A percentile compares a stretch with the other conserved stretches of the same genome.
Conservation (phyloP, 2,797 vertebrate species). For the Scomberomorus guttatus region DNA sequence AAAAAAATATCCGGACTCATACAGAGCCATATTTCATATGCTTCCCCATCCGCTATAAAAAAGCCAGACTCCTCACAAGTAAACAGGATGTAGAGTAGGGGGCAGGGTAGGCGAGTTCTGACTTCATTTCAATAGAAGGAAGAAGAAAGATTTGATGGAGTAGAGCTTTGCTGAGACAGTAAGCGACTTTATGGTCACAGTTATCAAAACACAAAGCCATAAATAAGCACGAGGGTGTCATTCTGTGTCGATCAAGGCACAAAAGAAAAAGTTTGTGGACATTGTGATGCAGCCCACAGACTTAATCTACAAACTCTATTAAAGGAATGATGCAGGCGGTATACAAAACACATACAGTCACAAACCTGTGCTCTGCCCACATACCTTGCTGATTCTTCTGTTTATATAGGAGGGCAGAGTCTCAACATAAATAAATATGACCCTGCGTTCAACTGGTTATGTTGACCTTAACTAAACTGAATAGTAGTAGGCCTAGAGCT, state of each 20-base stretch:
- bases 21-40: slow-evolving; percentile 52
- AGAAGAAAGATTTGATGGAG: slow-evolving; percentile 51
- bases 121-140: slow-evolving; percentile 73
- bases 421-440: slow-evolving; percentile 23
- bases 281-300: slow-evolving; percentile 15
- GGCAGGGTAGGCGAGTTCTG: slow-evolving; percentile 10
- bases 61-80: slow-evolving; percentile 50
- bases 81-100: slow-evolving; percentile 80
- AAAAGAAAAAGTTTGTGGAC: slow-evolving; percentile 17
- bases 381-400: slow-evolving; percentile 33
- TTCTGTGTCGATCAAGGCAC: background rate
- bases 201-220: slow-evolving; percentile 29
- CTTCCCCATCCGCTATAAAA: slow-evolving; percentile 66
- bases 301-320: slow-evolving; percentile 20
- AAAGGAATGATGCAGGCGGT: slow-evolving; percentile 24
- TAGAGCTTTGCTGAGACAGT: slow-evolving; percentile 5
- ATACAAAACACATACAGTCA: slow-evolving; percentile 42
- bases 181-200: slow-evolving; percentile 7
- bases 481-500: background rate
- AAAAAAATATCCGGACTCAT: slow-evolving; percentile 54
- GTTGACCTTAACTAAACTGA: background rate
- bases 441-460: background rate
- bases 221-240: slow-evolving; percentile 16
- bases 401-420: slow-evolving; percentile 43
- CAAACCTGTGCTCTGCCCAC: slow-evolving; percentile 47